Evolutionary conservation across 2,888 invertebrate genomes (phyloP).

Genomic region (Matsumyia berberina): DNA sequence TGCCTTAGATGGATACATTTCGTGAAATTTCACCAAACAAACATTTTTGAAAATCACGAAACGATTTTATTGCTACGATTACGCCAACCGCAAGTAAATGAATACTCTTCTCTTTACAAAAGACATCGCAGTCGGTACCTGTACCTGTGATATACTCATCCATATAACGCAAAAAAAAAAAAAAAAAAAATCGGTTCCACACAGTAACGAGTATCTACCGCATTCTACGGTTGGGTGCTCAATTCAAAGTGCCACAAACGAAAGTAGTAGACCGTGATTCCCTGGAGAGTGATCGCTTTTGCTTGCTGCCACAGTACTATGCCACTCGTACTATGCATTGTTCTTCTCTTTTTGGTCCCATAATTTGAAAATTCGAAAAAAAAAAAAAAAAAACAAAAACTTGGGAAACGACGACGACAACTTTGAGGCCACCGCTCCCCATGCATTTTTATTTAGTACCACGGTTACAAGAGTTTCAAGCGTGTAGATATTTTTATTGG

Average conservation of each 20-base stretch:
- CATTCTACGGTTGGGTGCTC: slow-evolving; percentile 70
- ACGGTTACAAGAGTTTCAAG: slow-evolving; percentile 57
- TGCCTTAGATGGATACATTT: slow-evolving; percentile 34
- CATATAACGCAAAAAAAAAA: slow-evolving; percentile 49
- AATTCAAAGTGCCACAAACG: slow-evolving; percentile 73
- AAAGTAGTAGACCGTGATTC: slow-evolving; percentile 77
- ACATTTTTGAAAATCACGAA: slow-evolving; percentile 34
- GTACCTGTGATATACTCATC: slow-evolving; percentile 62
- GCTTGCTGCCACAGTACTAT: slow-evolving; percentile 23
- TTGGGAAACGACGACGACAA: slow-evolving; percentile 64
- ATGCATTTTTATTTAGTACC: slow-evolving; percentile 59
- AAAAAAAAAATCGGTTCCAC: slow-evolving; percentile 46
- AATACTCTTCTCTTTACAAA: slow-evolving; percentile 38
- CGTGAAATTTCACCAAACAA: slow-evolving; percentile 56
- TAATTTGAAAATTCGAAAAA: slow-evolving; percentile 63
- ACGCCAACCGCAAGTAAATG: slow-evolving; percentile 65
- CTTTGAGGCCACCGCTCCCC: slow-evolving; percentile 67
- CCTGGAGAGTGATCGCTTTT: slow-evolving; percentile 74
- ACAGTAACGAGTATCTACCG: slow-evolving; percentile 59
- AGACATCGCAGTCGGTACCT: slow-evolving; percentile 31
- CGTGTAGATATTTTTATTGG: slow-evolving; percentile 65
- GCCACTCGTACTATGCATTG: slow-evolving; percentile 38
- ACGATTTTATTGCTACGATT: slow-evolving; percentile 52
- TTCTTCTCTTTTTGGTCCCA: slow-evolving; percentile 61
- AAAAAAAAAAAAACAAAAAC: slow-evolving; percentile 33